Base-by-base conservation (phyloP, 2,113 vertebrate species). In the Leucoraja erinaceus region DNA sequence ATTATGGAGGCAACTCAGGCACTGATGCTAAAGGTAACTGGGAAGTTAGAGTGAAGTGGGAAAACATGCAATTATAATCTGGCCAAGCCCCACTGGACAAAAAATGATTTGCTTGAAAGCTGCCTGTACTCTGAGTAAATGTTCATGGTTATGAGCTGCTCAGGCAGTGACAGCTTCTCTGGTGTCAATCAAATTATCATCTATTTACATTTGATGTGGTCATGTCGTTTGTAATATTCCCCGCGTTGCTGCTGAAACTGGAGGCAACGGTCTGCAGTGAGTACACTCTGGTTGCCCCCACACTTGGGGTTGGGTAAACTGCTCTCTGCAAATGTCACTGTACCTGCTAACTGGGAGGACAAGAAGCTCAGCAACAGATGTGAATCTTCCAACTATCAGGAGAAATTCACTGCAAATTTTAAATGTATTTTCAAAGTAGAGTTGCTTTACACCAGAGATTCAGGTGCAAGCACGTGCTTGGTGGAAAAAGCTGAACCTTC, bases 121-220 rank as follows among this genome's bases (percentile, higher is more conserved):
- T 98, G 97, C 96, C 97, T 97, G 97, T 97, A 96, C 97, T 97
- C 96, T 98, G 96, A 96, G 97, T 96, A 97, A 97, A 97, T 97
- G 97, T 97, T 97, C 96, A 96, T 96, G 96, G 97, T 66, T 98
- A 97, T 97, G 97, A 96, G 96, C 96, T 96, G 95, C 96, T 97
- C 96, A 96, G 96, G 95, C 96, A 94, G 97, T 97, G 98, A 99
- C 98, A 99, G 98, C 97, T 96, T 97, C 98, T 97, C 98, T 98
- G 98, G 98, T 99, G 98, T 99, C 99, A 99, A 99, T 99, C 99
- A 99, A 99, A 99, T 99, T 99, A 99, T 97, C 95, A 96, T 96
- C 98, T 98, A 99, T 99, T 99, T 99, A 98, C 98, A 97, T 97
- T 98, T 98, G 98, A 99, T 99, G 99, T 99, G 98, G 97, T 97